Conservation (phyloP, 1,140 invertebrate species). For the Stenopsyche tienmushanensis region DNA sequence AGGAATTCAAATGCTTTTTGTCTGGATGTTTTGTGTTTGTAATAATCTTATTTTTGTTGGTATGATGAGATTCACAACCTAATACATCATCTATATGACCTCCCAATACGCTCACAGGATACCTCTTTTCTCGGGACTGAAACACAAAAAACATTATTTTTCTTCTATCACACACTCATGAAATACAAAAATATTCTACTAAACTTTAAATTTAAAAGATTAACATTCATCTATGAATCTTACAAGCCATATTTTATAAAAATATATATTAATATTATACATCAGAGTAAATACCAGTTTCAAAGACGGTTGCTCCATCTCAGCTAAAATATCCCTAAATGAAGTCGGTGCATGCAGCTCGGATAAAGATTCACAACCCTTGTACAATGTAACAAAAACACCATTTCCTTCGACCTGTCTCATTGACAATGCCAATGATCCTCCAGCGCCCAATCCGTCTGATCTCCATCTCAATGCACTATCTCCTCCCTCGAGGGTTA, state of each 20-base stretch:
- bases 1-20: too few relatives aligned
- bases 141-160: too few relatives aligned
- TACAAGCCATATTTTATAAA: too few relatives aligned
- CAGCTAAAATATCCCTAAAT: constrained; percentile 31
- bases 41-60: not conserved
- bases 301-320: constrained; percentile 36
- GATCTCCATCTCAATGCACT: constrained; percentile 26
- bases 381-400: constrained; percentile 44
- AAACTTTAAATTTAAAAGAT: not conserved
- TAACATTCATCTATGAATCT: too few relatives aligned
- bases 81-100: constrained; percentile 46
- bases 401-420: constrained; percentile 38
- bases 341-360: constrained; percentile 19
- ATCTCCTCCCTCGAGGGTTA: constrained; percentile 29
- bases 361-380: constrained; percentile 42
- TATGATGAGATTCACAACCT: constrained; percentile 44
- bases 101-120: constrained; percentile 47
- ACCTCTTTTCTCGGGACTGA: constrained; percentile 53
- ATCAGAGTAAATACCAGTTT: constrained; percentile 24
- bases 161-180: too few relatives aligned
- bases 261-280: too few relatives aligned
- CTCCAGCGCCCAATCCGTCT: not conserved
- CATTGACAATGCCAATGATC: constrained; percentile 28
- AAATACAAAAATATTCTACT: not conserved
- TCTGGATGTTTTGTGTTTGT: constrained; percentile 8